These are phyloP conservation scores for Leptodirus hochenwartii DNA, from an alignment of 2,888 invertebrate species.

Conservation along the genomic window DNA sequence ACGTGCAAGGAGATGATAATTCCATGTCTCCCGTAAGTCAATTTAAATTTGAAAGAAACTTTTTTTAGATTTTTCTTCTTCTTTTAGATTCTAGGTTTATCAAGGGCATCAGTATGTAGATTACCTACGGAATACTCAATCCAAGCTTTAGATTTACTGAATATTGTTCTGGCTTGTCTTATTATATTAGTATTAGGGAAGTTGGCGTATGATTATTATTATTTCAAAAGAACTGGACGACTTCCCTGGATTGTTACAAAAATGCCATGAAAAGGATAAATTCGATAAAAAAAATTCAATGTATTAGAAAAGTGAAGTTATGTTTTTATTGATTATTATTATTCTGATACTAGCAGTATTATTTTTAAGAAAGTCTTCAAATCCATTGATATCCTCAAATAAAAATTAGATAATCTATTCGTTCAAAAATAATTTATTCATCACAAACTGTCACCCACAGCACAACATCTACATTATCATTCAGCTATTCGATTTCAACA, in stretches of 20 bases:
- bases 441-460: no score
- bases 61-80: slow-evolving; percentile 7
- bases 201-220: slow-evolving; percentile 65
- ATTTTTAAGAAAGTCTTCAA: no score
- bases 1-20: slow-evolving; percentile 40
- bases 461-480: no score
- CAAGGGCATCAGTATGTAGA: slow-evolving; percentile 50
- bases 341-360: no score
- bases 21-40: slow-evolving; percentile 37
- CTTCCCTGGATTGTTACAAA: slow-evolving; percentile 72
- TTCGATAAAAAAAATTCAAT: no score
- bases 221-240: slow-evolving; percentile 58
- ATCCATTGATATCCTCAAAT: no score
- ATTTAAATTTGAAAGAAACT: slow-evolving; percentile 7
- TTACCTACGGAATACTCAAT: slow-evolving; percentile 34
- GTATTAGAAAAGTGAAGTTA: no score
- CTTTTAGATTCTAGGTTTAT: slow-evolving; percentile 18
- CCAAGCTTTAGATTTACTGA: slow-evolving; percentile 53
- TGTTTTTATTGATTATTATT: no score
- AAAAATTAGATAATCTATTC: no score
- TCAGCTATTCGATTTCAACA: no score
- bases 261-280: slow-evolving; percentile 52
- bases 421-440: no score
- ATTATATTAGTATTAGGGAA: slow-evolving; percentile 56
- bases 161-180: slow-evolving; percentile 44